Base-by-base conservation (phyloP, 1,140 invertebrate genomes). In the Macrostomum lignano region DNA sequence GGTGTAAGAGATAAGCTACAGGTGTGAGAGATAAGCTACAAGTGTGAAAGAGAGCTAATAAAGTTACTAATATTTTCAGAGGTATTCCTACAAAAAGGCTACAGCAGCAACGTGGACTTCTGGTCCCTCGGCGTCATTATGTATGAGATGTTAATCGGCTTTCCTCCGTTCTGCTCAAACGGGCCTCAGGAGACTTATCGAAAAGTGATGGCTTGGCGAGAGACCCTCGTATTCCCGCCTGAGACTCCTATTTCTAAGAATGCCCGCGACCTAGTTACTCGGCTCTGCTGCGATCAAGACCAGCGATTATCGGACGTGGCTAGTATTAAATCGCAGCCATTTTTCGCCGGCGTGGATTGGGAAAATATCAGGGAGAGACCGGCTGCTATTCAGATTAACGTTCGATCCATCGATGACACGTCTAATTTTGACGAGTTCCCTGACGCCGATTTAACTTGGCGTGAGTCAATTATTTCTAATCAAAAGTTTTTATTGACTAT, bases 81-180 rank as follows among this genome's bases (percentile, higher is more conserved):
- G 64, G 82, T 93, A 25, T 67, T 94, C 59, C 68, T 88, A 44
- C 82, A 93, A 61, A 88, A 79, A 17, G 91, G 91, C 33, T 98
- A 98, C 55, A 79, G 74, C 2, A 72, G 76, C 22, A 72, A 78
- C 31, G 94, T 86, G 49, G 91, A 98, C 61, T 98, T 84, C 76
- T 98, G 88, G 91, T 91, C 81, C 33, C 63, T 98, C 28, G 91
- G 91, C 25, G 88, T 98, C 28, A 96, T 96, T 42, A 96, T 98
- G 88, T 98, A 94, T 59, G 91, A 98, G 65, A 98, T 98, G 91
- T 65, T 98, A 34, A 96, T 45, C 72, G 71, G 88, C 25, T 96
- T 94, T 61, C 91, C 91, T 39, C 88, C 88, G 23, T 98, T 98
- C 58, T 96, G 88, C 56, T 91, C 82, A 21, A 88, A 96, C 58